A percentile compares a stretch with the other conserved stretches of the same genome.
phyloP scores from a whole-genome alignment of 2,113 vertebrate genomes.

The Labeo catla region DNA sequence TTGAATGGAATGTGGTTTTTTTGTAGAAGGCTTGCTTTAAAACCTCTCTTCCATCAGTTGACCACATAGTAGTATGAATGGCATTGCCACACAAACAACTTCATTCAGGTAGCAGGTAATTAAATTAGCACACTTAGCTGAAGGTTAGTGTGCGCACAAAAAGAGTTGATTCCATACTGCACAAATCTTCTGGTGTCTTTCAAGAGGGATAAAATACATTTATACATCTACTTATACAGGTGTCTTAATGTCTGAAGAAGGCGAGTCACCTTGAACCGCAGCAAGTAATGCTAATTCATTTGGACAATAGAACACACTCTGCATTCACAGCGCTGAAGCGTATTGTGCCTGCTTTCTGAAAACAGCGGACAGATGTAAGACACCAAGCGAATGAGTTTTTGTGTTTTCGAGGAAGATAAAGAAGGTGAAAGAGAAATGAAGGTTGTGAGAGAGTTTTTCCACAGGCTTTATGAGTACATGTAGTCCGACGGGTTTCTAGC shows the following conservation, averaged over 20 bases:
- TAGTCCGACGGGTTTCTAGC: constrained; percentile 23
- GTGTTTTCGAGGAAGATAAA: constrained; percentile 2
- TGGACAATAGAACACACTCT: constrained; percentile 27
- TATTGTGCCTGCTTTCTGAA: constrained; percentile 21
- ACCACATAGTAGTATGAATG: constrained; percentile 10
- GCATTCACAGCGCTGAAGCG: constrained; percentile 18
- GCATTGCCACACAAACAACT: constrained; percentile 6
- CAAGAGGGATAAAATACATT: constrained; percentile 5
- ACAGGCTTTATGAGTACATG: constrained; percentile 30
- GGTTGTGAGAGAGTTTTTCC: constrained; percentile 32
- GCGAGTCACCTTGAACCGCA: constrained; percentile 41
- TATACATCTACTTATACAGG: constrained; percentile 29
- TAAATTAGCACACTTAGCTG: constrained; percentile 62
- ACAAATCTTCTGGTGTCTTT: constrained; percentile 29
- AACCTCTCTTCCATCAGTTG: constrained; percentile 12
- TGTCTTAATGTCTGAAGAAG: constrained; percentile 40
- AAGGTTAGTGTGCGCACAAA: constrained; percentile 1
- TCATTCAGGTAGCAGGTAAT: constrained; percentile 14
- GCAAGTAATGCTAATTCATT: constrained; percentile 40
- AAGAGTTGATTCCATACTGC: constrained; percentile 25
- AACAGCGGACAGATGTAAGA: constrained; percentile 28
- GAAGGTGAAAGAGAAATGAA: constrained; percentile 36
- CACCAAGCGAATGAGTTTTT: constrained; percentile 17
- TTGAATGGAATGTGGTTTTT: neutral
- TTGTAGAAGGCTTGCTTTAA: constrained; percentile 19